Conservation (phyloP, 1,140 invertebrate species). For the Neotoxoptera formosana region DNA sequence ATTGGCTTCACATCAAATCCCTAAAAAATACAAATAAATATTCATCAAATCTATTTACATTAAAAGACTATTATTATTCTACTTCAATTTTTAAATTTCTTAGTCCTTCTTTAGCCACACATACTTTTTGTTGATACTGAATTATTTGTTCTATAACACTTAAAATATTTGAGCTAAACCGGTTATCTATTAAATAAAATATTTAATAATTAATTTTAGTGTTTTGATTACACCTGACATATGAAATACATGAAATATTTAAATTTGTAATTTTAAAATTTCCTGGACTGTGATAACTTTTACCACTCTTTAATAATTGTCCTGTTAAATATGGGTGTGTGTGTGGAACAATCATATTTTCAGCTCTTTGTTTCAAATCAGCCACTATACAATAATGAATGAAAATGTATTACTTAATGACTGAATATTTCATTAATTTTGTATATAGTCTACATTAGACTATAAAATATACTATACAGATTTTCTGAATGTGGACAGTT, state of each 20-base stretch:
- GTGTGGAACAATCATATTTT: not conserved
- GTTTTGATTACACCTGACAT: not conserved
- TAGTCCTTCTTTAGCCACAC: slow-evolving; percentile 30
- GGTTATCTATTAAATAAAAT: slow-evolving; percentile 37
- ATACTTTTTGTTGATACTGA: slow-evolving; percentile 41
- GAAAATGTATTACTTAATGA: not conserved
- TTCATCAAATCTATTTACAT: not conserved
- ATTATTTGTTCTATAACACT: slow-evolving; percentile 4
- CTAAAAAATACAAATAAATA: not conserved
- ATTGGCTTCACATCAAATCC: not conserved
- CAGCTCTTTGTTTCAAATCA: slow-evolving; percentile 1
- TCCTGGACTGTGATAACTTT: not conserved
- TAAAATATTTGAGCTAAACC: slow-evolving; percentile 26
- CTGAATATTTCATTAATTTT: not conserved
- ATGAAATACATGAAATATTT: slow-evolving; percentile 37
- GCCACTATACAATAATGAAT: not conserved
- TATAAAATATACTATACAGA: not conserved
- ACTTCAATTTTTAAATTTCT: slow-evolving; percentile 39
- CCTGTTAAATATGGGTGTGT: slow-evolving; percentile 13
- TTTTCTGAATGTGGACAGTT: not conserved
- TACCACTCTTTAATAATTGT: not conserved
- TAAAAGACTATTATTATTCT: not conserved
- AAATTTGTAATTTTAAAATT: slow-evolving; percentile 40
- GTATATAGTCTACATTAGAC: not conserved
- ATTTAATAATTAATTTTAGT: not conserved